These are phyloP conservation scores for Troilus luridus DNA, from an alignment of 2,888 invertebrate species.

Conservation along the genomic window DNA sequence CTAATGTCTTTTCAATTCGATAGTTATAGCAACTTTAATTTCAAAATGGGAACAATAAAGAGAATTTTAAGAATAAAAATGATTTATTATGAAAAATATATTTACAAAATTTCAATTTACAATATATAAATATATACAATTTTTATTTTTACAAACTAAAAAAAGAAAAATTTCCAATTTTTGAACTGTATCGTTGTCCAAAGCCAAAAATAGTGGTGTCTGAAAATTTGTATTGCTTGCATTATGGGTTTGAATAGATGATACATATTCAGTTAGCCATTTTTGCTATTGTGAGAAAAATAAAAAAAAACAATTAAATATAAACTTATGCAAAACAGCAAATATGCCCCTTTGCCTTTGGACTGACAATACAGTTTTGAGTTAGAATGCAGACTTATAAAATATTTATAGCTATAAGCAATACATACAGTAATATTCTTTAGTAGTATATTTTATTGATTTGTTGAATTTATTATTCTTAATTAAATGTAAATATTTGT, in stretches of 20 bases:
- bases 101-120: constrained; percentile 42
- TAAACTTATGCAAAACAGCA: no score
- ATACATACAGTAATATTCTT: not conserved
- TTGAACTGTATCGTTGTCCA: not conserved
- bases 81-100: constrained; percentile 23
- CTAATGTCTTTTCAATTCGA: no score
- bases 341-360: no score
- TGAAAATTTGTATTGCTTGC: no score
- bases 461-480: not conserved
- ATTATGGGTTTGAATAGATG: no score
- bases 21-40: no score
- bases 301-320: no score
- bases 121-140: constrained; percentile 30
- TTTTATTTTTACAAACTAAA: constrained; percentile 18
- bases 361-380: not conserved
- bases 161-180: not conserved
- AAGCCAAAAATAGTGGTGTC: no score
- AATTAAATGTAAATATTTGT: not conserved
- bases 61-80: not conserved
- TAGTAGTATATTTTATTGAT: not conserved
- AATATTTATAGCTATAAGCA: not conserved
- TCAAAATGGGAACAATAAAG: not conserved
- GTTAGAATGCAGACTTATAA: not conserved
- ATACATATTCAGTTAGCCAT: no score
- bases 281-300: no score